phyloP scores from a whole-genome alignment of 2,888 invertebrate species.

The Hesperia comma region DNA sequence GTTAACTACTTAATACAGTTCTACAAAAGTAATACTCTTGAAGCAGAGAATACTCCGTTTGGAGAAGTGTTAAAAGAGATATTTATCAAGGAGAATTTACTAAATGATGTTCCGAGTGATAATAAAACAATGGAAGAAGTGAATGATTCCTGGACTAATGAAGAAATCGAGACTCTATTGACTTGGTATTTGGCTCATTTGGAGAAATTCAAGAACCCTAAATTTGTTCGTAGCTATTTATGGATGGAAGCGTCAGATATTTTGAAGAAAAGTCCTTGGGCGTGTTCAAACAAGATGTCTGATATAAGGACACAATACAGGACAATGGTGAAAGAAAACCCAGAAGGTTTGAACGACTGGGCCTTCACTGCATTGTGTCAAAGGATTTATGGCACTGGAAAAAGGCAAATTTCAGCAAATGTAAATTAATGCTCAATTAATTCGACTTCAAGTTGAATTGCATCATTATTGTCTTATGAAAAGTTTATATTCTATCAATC shows the following conservation, averaged over 20 bases:
- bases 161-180: slow-evolving; percentile 63
- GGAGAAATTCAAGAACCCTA: slow-evolving; percentile 76
- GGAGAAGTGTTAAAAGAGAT: slow-evolving; percentile 50
- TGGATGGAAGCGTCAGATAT: slow-evolving; percentile 71
- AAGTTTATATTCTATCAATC: no score
- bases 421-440: neutral
- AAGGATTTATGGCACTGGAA: slow-evolving; percentile 77
- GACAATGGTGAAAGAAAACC: slow-evolving; percentile 65
- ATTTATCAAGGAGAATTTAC: slow-evolving; percentile 49
- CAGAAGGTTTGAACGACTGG: slow-evolving; percentile 61
- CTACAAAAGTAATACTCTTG: slow-evolving; percentile 52
- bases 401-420: slow-evolving; percentile 46
- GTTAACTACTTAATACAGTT: slow-evolving; percentile 69
- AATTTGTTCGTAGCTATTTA: slow-evolving; percentile 67
- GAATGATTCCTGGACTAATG: slow-evolving; percentile 62
- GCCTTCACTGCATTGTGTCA: slow-evolving; percentile 70
- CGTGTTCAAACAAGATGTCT: slow-evolving; percentile 74
- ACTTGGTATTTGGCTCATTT: slow-evolving; percentile 73
- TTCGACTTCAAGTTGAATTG: no score
- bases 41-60: slow-evolving; percentile 38
- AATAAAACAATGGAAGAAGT: slow-evolving; percentile 39
- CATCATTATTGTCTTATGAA: no score
- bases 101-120: slow-evolving; percentile 46
- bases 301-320: slow-evolving; percentile 71
- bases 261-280: slow-evolving; percentile 65